Base-by-base conservation (phyloP, 2,113 vertebrate genomes). In the Alligator sinensis region DNA sequence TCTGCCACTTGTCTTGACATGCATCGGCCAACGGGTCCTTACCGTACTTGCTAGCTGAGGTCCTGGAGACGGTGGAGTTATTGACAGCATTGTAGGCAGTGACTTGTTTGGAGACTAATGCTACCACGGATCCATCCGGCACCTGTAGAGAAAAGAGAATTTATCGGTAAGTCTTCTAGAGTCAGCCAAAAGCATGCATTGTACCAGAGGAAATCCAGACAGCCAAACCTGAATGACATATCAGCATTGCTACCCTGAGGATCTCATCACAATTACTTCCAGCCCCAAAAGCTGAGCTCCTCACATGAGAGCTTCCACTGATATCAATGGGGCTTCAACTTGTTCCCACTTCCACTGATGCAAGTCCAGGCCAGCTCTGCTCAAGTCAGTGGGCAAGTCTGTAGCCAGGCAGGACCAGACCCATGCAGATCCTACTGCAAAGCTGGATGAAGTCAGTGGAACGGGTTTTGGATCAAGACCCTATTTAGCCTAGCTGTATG, bases 11-110 rank as follows among this genome's bases (percentile, higher is more conserved):
- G 12, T 66, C 63, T 28, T 68, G 74, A 63, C 1, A 75, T 3
- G 1, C 28, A 80, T 0, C 21, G 57, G 28, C 5, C 11, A 2
- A 27, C 6, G 62, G 10, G 54, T 17, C 93, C 98, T 98, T 97
- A 99, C 99, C 99, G 2, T 99, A 99, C 98, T 99, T 99, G 96
- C 99, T 99, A 8, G 99, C 99, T 25, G 99, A 99, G 0, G 99
- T 99, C 95, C 99, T 98, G 72, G 99, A 99, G 38, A 99, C 99
- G 0, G 99, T 99, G 90, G 99, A 99, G 97, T 99, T 99, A 97
- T 99, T 99, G 38, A 99, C 99, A 14, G 99, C 99, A 2, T 99
- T 99, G 96, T 99, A 99, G 77, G 99, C 99, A 62, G 99, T 99
- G 79, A 99, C 99, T 98, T 99, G 99, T 96, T 99, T 99, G 93